Conservation (phyloP, 2,888 invertebrate species). For the Nomada fabriciana region DNA sequence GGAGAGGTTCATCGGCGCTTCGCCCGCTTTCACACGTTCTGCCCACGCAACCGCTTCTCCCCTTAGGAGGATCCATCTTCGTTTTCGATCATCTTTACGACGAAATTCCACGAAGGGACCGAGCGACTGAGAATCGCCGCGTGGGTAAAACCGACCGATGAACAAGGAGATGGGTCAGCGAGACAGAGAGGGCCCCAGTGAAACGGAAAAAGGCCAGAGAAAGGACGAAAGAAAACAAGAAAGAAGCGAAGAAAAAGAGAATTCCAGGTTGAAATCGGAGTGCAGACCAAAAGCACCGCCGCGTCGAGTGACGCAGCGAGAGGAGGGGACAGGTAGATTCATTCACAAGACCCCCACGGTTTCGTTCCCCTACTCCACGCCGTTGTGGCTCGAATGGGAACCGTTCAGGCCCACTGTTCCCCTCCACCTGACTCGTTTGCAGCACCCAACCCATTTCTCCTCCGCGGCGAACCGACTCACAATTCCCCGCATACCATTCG, state of each 20-base stretch:
- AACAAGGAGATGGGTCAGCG: slow-evolving; percentile 21
- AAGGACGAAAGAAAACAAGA: slow-evolving; percentile 34
- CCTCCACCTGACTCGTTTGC: slow-evolving; percentile 50
- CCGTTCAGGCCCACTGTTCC: slow-evolving; percentile 64
- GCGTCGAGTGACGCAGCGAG: slow-evolving; percentile 21
- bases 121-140: slow-evolving; percentile 53
- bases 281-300: slow-evolving; percentile 71
- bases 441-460: slow-evolving; percentile 35
- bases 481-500: slow-evolving; percentile 66
- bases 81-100: slow-evolving; percentile 66
- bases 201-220: slow-evolving; percentile 34
- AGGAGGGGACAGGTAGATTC: slow-evolving; percentile 73
- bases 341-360: slow-evolving; percentile 78
- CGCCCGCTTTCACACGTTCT: slow-evolving; percentile 61
- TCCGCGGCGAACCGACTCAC: slow-evolving; percentile 48
- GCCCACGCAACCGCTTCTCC: slow-evolving; percentile 60
- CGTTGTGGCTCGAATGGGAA: slow-evolving; percentile 58
- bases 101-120: slow-evolving; percentile 64
- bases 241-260: slow-evolving; percentile 16
- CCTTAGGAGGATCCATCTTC: slow-evolving; percentile 52
- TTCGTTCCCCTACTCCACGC: slow-evolving; percentile 47
- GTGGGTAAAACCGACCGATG: slow-evolving; percentile 17
- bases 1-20: slow-evolving; percentile 15
- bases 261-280: slow-evolving; percentile 71
- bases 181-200: slow-evolving; percentile 20